A percentile compares a stretch with the other conserved stretches of the same genome.
These are phyloP conservation scores for Saturnia japonica DNA, from an alignment of 2,888 invertebrate genomes.

Conservation along the genomic window DNA sequence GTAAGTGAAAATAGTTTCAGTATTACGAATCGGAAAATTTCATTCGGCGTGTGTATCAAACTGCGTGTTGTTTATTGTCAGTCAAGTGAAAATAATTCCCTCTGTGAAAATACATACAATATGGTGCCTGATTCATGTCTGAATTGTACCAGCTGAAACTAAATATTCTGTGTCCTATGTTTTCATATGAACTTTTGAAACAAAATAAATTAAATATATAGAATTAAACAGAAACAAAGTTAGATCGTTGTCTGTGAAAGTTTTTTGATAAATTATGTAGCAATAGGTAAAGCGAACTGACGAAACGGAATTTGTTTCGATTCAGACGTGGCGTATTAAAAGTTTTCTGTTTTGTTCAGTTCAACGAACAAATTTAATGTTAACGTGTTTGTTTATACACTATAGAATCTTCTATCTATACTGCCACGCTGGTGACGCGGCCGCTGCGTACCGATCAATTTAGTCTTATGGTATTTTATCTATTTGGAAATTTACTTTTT, in stretches of 20 bases:
- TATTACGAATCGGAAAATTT: too few relatives aligned
- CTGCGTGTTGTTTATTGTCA: too few relatives aligned
- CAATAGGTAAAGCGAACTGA: constrained; percentile 4
- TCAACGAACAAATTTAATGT: not conserved
- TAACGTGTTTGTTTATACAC: not conserved
- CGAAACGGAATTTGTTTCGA: not conserved
- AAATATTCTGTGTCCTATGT: not conserved
- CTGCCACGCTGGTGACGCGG: too few relatives aligned
- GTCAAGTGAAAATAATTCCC: too few relatives aligned
- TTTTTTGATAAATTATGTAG: constrained; percentile 10
- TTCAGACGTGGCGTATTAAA: not conserved
- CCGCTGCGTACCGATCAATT: not conserved
- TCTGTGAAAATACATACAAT: too few relatives aligned
- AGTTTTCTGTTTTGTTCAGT: not conserved
- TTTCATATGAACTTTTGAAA: not conserved
- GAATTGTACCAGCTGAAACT: not conserved
- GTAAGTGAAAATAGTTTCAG: too few relatives aligned
- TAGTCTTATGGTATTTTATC: too few relatives aligned
- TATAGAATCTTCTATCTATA: too few relatives aligned
- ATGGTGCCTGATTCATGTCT: not conserved
- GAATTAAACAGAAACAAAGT: constrained; percentile 4
- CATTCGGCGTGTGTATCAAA: too few relatives aligned
- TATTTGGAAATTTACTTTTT: too few relatives aligned
- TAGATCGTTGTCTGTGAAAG: constrained; percentile 5
- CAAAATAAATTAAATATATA: not conserved